phyloP scores from a whole-genome alignment of 2,888 invertebrate genomes.

The Operophtera brumata region DNA sequence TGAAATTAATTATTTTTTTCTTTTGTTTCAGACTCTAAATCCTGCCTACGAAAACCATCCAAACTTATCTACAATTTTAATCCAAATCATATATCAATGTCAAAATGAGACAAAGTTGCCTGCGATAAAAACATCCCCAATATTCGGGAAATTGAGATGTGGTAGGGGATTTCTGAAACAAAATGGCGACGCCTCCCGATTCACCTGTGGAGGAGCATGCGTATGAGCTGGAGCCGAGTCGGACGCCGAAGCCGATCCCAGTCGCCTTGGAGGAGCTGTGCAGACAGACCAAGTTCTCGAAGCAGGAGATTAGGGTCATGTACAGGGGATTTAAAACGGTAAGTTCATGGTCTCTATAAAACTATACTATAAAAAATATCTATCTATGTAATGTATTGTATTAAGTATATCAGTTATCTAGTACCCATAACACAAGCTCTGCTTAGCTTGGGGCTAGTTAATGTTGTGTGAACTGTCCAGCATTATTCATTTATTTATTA shows the following conservation, averaged over 20 bases:
- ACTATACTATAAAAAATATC: no score
- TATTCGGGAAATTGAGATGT: slow-evolving; percentile 15
- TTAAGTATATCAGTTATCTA: no score
- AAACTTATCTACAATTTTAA: slow-evolving; percentile 20
- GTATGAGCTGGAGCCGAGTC: slow-evolving; percentile 90
- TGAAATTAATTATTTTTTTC: slow-evolving; percentile 5
- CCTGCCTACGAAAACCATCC: slow-evolving; percentile 51
- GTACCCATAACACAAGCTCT: no score
- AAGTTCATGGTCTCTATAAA: slow-evolving; percentile 46
- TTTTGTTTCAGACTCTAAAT: slow-evolving; percentile 52
- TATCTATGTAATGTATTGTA: no score
- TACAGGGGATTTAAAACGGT: slow-evolving; percentile 98
- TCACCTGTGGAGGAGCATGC: slow-evolving; percentile 93
- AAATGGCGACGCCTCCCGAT: slow-evolving; percentile 92
- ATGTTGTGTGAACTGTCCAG: no score
- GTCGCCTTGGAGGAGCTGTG: slow-evolving; percentile 95
- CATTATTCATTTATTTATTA: no score
- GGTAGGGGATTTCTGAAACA: slow-evolving; percentile 27
- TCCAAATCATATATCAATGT: slow-evolving; percentile 15
- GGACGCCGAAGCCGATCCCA: slow-evolving; percentile 90
- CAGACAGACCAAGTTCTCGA: slow-evolving; percentile 95
- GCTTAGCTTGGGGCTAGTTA: no score
- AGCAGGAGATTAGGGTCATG: slow-evolving; percentile 97
- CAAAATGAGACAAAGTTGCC: slow-evolving; percentile 27
- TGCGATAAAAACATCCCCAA: slow-evolving; percentile 19